Base-by-base conservation (phyloP, 2,797 vertebrate genomes). In the Enteromius viviparus region DNA sequence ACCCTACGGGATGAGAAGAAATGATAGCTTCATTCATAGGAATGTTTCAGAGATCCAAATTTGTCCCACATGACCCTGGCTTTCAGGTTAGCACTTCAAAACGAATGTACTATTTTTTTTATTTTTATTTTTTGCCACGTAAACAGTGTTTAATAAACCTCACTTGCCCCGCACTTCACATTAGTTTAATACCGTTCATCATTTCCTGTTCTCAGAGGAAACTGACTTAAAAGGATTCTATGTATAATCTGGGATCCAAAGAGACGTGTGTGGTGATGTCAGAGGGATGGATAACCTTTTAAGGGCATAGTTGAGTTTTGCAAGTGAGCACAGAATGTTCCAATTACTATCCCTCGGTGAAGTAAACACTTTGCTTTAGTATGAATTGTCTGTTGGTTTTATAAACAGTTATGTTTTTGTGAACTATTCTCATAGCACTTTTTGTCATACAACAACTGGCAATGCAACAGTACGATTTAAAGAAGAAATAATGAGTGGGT, bases 171-270 rank as follows among this genome's bases (percentile, higher is more conserved):
- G 19, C 23, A 40, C 62, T 76, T 87, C 55, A 86, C 51, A 70
- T 68, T 71, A 66, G 26, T 78, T 84, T 78, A 76, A 60, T 58
- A 40, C 62, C 32, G 55, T n/a, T 45, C 62, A 83, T 76, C 45
- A 64, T 81, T 83, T 85, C 77, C 77, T 85, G 81, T 75, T 85
- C 84, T 85, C 64, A 77, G 71, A 87, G 45, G 21, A 69, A 69
- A 78, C 51, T 7, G 32, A 53, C 65, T 80, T 62, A 53, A 74
- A 29, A 32, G 85, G 65, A 70, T 83, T 58, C 32, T 34, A 55
- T 32, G 65, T 64, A 72, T 51, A 66, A 69, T 47, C 49, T 47
- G 68, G 40, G 60, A 70, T 80, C 65, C 23, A 76, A 53, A 70
- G 6, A 65, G 78, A 66, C 1, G 3, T 79, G 5, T 53, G 62